Conservation (phyloP, 2,113 vertebrate genomes). For the Cyanoliseus patagonus region DNA sequence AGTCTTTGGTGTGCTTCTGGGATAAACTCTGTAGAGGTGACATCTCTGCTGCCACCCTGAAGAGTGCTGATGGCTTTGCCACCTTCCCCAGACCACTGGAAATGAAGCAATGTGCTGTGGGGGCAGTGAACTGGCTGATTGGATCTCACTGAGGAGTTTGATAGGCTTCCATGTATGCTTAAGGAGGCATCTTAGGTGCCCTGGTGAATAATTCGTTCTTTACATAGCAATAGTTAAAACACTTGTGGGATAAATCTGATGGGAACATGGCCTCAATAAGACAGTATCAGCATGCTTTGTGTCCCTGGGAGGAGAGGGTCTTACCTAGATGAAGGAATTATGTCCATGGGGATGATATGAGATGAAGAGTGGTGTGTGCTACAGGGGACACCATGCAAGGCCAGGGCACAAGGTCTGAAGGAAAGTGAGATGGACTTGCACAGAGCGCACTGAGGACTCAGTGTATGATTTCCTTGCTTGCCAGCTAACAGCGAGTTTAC, state of each 20-base stretch:
- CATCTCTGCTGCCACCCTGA: background rate
- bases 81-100: background rate
- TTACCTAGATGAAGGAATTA: background rate
- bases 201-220: background rate
- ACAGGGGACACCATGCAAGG: fast-evolving
- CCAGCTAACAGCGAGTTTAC: background rate
- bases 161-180: background rate
- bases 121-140: background rate
- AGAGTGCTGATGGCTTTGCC: background rate
- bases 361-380: background rate
- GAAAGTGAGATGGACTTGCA: background rate
- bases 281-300: background rate
- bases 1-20: background rate
- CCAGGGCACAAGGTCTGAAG: background rate
- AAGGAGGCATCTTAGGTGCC: background rate
- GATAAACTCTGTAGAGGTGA: background rate
- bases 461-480: background rate
- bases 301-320: background rate
- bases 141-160: background rate
- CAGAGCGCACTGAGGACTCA: background rate
- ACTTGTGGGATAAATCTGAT: background rate
- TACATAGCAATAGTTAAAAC: background rate
- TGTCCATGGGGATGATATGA: background rate
- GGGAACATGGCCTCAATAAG: background rate
- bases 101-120: background rate